A percentile compares a stretch with the other conserved stretches of the same genome.
These are phyloP conservation scores for Chrysina gloriosa DNA, from an alignment of 2,888 invertebrate species.

Conservation along the genomic window DNA sequence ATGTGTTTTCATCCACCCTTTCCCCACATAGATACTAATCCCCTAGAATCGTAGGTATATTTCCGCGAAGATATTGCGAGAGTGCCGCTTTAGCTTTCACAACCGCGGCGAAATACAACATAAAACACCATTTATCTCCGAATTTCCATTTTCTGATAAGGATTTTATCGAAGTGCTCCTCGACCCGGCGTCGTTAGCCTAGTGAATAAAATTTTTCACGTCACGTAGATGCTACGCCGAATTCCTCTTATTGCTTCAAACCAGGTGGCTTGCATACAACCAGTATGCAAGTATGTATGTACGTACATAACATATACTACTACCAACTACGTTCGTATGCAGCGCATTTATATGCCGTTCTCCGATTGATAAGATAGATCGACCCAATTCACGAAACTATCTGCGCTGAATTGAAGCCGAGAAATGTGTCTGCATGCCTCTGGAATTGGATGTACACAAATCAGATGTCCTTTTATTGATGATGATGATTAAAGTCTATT, in stretches of 20 bases:
- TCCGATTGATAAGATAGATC: neutral
- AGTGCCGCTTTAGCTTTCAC: neutral
- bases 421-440: neutral
- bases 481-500: too few relatives aligned
- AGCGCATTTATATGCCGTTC: too few relatives aligned
- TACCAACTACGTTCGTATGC: neutral
- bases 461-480: too few relatives aligned
- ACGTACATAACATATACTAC: too few relatives aligned
- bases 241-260: neutral
- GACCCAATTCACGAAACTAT: neutral
- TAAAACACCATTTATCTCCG: neutral
- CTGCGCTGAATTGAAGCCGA: neutral
- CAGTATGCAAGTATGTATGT: neutral
- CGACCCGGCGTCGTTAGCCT: neutral
- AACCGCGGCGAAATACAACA: neutral
- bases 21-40: too few relatives aligned
- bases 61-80: neutral
- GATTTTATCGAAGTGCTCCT: neutral
- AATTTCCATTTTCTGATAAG: conserved; percentile 18
- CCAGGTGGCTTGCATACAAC: neutral
- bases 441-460: too few relatives aligned
- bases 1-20: too few relatives aligned
- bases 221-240: neutral
- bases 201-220: neutral
- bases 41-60: neutral